Percentiles rank a stretch among this genome's conserved stretches.
phyloP scores from a whole-genome alignment of 2,113 vertebrate genomes.

The Cercocebus atys region DNA sequence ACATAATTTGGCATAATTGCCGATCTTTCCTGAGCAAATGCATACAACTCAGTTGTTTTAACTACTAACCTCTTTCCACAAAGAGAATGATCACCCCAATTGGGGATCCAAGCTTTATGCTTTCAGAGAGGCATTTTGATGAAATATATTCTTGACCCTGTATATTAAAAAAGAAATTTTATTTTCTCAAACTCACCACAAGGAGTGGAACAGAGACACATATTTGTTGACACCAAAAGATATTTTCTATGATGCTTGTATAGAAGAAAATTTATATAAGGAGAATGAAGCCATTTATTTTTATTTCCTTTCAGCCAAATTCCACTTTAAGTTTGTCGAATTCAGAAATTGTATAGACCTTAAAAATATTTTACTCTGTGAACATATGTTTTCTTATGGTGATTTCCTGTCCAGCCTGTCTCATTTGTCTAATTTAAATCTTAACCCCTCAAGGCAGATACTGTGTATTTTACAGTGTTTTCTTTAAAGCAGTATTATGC shows the following conservation, averaged over 20 bases:
- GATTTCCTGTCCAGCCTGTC: slow-evolving; percentile 53
- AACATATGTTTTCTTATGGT: not conserved
- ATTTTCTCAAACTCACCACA: slow-evolving; percentile 25
- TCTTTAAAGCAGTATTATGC: slow-evolving; percentile 42
- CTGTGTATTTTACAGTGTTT: slow-evolving; percentile 20
- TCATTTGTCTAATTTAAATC: slow-evolving; percentile 58
- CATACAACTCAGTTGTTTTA: slow-evolving; percentile 55
- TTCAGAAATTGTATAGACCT: not conserved
- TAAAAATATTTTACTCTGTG: not conserved
- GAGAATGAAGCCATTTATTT: slow-evolving; percentile 43
- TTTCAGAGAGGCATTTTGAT: not conserved
- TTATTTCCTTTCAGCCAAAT: slow-evolving; percentile 17
- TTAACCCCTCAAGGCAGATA: slow-evolving; percentile 61
- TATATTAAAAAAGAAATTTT: not conserved
- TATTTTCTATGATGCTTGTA: not conserved
- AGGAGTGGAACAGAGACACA: not conserved
- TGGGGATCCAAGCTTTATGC: not conserved
- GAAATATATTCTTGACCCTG: not conserved
- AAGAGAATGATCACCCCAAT: not conserved
- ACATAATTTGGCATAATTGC: slow-evolving; percentile 70
- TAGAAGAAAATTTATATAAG: slow-evolving; percentile 11
- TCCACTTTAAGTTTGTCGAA: slow-evolving; percentile 29
- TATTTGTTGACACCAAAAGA: slow-evolving; percentile 16
- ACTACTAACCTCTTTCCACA: slow-evolving; percentile 28
- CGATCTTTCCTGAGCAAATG: slow-evolving; percentile 67